Percentiles rank a stretch among this genome's conserved stretches.
Conservation (phyloP, 2,113 vertebrate genomes). For the Sclerurus mexicanus region DNA sequence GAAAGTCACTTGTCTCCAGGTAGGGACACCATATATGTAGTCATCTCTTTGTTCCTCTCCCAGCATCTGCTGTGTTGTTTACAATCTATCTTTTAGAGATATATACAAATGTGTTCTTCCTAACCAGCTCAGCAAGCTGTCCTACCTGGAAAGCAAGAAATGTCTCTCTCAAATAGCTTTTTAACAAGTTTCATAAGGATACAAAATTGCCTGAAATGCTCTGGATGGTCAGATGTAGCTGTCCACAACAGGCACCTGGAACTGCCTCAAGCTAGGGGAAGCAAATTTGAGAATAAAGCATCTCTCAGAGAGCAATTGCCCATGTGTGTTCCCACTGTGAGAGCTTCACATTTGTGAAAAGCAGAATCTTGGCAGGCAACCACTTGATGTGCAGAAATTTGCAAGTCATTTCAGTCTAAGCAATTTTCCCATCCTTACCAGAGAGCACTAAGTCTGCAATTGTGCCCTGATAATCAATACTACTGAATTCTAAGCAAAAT, state of each 20-base stretch:
- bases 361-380: not conserved
- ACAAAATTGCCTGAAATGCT: not conserved
- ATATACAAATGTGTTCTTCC: not conserved
- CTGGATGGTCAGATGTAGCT: not conserved
- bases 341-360: conserved; percentile 5
- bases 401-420: not conserved
- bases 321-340: not conserved
- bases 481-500: not conserved
- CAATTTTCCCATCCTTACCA: conserved; percentile 2
- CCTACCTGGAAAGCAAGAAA: not conserved
- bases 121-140: not conserved
- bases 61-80: not conserved
- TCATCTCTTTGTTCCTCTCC: not conserved
- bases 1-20: not conserved
- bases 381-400: conserved; percentile 14
- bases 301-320: not conserved
- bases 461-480: not conserved
- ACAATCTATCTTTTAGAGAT: not conserved
- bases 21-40: not conserved
- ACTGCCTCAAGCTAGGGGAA: not conserved
- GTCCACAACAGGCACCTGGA: conserved; percentile 6
- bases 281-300: not conserved
- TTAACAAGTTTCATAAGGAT: conserved; percentile 4
- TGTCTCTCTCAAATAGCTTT: not conserved
- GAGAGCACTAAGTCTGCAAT: not conserved